phyloP scores from a whole-genome alignment of 2,888 invertebrate species.

The Tuberolachnus salignus region DNA sequence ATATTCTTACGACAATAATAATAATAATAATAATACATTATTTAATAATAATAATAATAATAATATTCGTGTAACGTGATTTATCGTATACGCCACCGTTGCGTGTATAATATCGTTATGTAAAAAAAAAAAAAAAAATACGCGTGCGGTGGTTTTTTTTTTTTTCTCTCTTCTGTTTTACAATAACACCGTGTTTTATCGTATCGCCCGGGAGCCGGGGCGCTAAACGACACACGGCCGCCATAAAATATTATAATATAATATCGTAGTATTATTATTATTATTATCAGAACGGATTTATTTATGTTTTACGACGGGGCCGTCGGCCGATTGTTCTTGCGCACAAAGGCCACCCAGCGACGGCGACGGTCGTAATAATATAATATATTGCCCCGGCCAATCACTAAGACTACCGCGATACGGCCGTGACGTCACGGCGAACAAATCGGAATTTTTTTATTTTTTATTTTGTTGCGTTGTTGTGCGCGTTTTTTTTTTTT shows the following conservation, averaged over 20 bases:
- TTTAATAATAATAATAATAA: not conserved
- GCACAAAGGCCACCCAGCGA: slow-evolving; percentile 28
- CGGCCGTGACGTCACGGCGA: too few relatives aligned
- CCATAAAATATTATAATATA: slow-evolving; percentile 46
- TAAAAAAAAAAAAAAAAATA: too few relatives aligned
- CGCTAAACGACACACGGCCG: slow-evolving; percentile 44
- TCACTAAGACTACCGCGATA: too few relatives aligned
- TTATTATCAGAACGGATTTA: slow-evolving; percentile 18
- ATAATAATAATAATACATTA: not conserved
- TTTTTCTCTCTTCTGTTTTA: slow-evolving; percentile 31
- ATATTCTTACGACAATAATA: slow-evolving; percentile 15
- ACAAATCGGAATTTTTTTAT: too few relatives aligned
- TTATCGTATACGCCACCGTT: too few relatives aligned
- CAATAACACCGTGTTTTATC: slow-evolving; percentile 30
- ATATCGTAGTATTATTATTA: too few relatives aligned
- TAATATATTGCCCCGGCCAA: not conserved
- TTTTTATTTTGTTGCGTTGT: too few relatives aligned
- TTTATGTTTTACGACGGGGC: slow-evolving; percentile 25
- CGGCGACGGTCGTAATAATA: not conserved
- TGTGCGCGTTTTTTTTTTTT: too few relatives aligned
- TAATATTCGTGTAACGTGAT: not conserved
- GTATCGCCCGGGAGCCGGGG: slow-evolving; percentile 20
- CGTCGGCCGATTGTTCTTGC: slow-evolving; percentile 7
- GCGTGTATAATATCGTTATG: too few relatives aligned
- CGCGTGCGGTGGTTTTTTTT: slow-evolving; percentile 12